These are phyloP conservation scores for Megaustenia siamemsis DNA, from an alignment of 2,888 invertebrate genomes.

Conservation along the genomic window DNA sequence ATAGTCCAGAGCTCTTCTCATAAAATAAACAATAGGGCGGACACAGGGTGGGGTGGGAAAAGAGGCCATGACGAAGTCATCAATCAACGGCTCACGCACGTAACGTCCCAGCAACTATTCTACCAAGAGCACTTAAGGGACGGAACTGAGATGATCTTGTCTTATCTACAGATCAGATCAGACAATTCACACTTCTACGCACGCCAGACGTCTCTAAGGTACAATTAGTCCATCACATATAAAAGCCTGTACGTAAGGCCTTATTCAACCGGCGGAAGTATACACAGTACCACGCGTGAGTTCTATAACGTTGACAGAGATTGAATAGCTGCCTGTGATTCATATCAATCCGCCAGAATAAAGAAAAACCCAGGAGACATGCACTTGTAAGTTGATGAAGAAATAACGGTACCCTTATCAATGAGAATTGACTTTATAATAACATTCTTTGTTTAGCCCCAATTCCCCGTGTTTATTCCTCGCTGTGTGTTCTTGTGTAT, in stretches of 20 bases:
- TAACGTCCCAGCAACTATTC: constrained; percentile 4
- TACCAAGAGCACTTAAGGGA: background rate
- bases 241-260: background rate
- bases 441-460: too few species aligned
- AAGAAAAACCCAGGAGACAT: too few species aligned
- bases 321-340: constrained; percentile 11
- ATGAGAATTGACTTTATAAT: too few species aligned
- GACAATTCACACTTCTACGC: constrained; percentile 1
- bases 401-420: too few species aligned
- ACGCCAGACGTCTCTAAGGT: constrained; percentile 18
- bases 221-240: constrained; percentile 14
- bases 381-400: too few species aligned
- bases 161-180: constrained; percentile 19
- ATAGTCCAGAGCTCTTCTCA: constrained; percentile 15
- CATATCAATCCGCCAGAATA: background rate
- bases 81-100: constrained; percentile 22
- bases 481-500: too few species aligned
- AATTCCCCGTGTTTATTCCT: too few species aligned
- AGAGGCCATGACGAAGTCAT: constrained; percentile 12
- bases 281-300: background rate
- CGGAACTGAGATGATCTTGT: background rate
- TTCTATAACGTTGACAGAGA: background rate
- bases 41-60: too few species aligned
- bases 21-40: constrained; percentile 12
- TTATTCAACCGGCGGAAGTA: background rate